phyloP scores from a whole-genome alignment of 2,888 invertebrate genomes.

The Tubiluchus corallicola region DNA sequence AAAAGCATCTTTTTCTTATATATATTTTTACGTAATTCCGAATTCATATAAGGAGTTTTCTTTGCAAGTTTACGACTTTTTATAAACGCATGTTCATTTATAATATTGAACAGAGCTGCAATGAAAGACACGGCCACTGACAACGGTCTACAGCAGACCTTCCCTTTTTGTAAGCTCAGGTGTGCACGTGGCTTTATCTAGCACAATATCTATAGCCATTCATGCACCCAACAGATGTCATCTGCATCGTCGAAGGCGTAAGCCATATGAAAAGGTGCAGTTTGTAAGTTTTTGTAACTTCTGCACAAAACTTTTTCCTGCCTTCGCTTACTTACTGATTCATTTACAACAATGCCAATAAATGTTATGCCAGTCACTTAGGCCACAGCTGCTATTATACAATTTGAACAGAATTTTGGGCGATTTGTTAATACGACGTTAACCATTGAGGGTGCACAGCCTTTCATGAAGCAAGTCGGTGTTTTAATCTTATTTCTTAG shows the following conservation, averaged over 20 bases:
- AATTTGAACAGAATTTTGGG: background rate
- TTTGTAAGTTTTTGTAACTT: background rate
- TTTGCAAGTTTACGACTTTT: background rate
- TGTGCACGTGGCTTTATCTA: too few species aligned
- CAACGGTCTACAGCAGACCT: too few species aligned
- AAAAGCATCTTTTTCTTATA: background rate
- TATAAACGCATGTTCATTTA: background rate
- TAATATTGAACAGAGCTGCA: background rate
- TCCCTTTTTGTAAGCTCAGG: too few species aligned
- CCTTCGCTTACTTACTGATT: background rate
- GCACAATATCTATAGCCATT: background rate
- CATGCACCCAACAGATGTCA: background rate
- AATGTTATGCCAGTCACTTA: background rate
- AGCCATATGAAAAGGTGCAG: background rate
- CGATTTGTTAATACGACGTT: slow-evolving; percentile 3
- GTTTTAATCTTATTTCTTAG: background rate
- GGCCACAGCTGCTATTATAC: background rate
- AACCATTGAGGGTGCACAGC: background rate
- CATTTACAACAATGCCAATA: background rate
- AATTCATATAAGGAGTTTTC: background rate
- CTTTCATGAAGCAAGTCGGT: background rate
- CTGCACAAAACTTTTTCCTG: background rate
- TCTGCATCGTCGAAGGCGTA: slow-evolving; percentile 1
- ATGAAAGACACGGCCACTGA: too few species aligned
- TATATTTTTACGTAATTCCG: background rate